These are phyloP conservation scores for Tupaia chinensis DNA, from an alignment of 2,113 vertebrate genomes.

Conservation along the genomic window DNA sequence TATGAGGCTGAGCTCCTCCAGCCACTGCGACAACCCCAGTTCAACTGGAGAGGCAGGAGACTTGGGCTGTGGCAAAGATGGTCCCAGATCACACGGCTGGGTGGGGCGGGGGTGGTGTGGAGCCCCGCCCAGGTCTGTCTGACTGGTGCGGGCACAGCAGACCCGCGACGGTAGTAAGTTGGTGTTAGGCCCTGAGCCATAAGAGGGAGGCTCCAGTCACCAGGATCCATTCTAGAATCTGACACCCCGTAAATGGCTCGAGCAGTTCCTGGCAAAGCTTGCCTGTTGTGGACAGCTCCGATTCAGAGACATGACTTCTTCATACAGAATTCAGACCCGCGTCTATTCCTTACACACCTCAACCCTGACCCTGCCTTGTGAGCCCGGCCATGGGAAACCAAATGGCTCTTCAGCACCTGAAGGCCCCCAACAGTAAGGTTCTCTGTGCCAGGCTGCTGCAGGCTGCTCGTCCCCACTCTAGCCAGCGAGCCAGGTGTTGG, in stretches of 20 bases:
- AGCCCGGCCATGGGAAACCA: not conserved
- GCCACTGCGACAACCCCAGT: not conserved
- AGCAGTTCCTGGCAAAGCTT: not conserved
- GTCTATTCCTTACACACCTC: not conserved
- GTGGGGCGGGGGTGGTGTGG: not conserved
- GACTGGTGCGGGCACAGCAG: not conserved
- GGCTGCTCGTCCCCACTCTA: not conserved
- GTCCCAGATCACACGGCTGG: not conserved
- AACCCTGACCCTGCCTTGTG: not conserved
- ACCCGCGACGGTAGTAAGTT: not conserved
- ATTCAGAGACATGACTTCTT: not conserved
- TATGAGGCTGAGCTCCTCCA: not conserved
- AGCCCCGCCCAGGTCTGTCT: not conserved
- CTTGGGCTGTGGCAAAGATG: not conserved
- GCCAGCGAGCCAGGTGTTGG: not conserved
- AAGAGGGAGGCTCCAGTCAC: conserved; percentile 28
- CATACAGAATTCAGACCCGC: not conserved
- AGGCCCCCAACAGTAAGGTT: not conserved
- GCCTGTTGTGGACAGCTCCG: not conserved
- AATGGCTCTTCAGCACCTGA: conserved; percentile 31
- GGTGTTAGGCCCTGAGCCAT: not conserved
- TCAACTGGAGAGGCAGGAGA: not conserved
- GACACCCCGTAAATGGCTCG: not conserved
- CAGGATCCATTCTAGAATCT: not conserved
- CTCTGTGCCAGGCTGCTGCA: not conserved